phyloP scores from a whole-genome alignment of 2,888 invertebrate species.

The Aproaerema taeniolella region DNA sequence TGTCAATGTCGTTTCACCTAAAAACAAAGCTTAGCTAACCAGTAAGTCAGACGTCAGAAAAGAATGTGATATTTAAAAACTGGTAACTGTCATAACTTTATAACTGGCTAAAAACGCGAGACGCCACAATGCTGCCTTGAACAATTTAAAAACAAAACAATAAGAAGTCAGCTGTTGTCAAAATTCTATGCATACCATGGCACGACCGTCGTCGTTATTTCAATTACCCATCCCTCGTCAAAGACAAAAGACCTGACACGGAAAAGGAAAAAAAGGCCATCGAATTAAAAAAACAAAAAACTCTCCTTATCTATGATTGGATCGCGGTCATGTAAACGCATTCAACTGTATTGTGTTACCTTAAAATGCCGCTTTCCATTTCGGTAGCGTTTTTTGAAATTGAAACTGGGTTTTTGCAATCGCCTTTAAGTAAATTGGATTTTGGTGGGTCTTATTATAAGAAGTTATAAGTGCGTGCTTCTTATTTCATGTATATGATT shows the following conservation, averaged over 20 bases:
- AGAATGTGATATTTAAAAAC: no score
- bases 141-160: no score
- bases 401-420: constrained; percentile 28
- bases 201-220: constrained; percentile 68
- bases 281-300: constrained; percentile 44
- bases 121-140: constrained; percentile 2
- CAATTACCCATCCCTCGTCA: constrained; percentile 74
- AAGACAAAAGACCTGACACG: constrained; percentile 73
- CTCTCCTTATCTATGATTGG: constrained; percentile 77
- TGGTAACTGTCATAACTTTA: no score
- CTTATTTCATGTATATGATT: no score
- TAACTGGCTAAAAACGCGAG: no score
- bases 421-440: constrained; percentile 23
- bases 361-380: constrained; percentile 51
- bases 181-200: constrained; percentile 71
- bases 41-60: no score
- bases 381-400: constrained; percentile 63
- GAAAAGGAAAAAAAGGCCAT: constrained; percentile 45
- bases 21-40: no score
- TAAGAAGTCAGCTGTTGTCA: constrained; percentile 68
- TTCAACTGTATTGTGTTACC: constrained; percentile 65
- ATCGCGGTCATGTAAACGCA: constrained; percentile 72
- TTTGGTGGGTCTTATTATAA: constrained; percentile 28
- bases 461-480: no score
- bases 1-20: no score